These are phyloP conservation scores for Enoplosus armatus DNA, from an alignment of 2,797 vertebrate genomes.

Conservation along the genomic window DNA sequence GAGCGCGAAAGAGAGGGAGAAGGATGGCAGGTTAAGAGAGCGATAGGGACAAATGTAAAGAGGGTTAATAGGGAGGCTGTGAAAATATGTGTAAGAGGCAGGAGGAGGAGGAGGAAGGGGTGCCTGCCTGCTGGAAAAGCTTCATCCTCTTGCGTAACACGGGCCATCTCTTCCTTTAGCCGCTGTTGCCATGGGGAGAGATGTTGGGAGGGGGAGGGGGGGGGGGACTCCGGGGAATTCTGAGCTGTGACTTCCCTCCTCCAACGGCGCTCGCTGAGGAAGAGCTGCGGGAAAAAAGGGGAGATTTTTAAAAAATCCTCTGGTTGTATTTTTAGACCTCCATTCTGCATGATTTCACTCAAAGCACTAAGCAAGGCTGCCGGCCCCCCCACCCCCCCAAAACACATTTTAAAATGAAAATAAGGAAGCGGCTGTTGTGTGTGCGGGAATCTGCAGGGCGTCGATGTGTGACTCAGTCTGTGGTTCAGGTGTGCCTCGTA, in stretches of 20 bases:
- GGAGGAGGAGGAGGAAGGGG: constrained; percentile 39
- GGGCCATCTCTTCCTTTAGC: constrained; percentile 85
- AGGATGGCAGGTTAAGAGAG: constrained; percentile 19
- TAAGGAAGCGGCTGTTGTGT: neutral
- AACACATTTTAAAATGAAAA: neutral
- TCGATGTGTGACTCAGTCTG: constrained; percentile 54
- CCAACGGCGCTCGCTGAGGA: neutral
- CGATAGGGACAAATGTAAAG: constrained; percentile 28
- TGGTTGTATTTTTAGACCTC: constrained; percentile 45
- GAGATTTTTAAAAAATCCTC: constrained; percentile 1
- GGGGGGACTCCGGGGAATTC: constrained; percentile 72
- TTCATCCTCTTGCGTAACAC: constrained; percentile 88
- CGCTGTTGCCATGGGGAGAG: constrained; percentile 93
- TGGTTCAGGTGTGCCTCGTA: constrained; percentile 64
- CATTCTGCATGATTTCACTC: constrained; percentile 25
- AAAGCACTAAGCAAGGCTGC: neutral
- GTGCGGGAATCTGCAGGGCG: constrained; percentile 35
- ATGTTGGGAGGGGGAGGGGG: constrained; percentile 36
- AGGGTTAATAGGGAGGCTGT: constrained; percentile 49
- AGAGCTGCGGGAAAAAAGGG: neutral
- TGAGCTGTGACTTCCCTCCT: constrained; percentile 58
- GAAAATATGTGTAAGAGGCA: constrained; percentile 48
- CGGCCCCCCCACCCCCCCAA: neutral
- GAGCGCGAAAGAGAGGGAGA: constrained; percentile 25
- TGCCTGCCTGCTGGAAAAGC: constrained; percentile 82